Evolutionary conservation across 2,113 vertebrate species (phyloP).

Genomic region (Tamias sibiricus): DNA sequence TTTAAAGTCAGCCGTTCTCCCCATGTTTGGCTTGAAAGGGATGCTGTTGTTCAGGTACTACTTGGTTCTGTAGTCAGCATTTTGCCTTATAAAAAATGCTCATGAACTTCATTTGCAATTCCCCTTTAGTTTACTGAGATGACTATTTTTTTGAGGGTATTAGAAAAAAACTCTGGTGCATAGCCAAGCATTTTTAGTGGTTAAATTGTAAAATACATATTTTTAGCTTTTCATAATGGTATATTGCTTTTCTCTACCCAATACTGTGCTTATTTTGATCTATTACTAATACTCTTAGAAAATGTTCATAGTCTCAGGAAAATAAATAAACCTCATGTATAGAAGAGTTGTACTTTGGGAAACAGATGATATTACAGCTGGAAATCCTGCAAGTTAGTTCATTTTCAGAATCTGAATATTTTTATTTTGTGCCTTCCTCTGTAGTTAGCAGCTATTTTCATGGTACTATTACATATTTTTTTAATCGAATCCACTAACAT

Average conservation of each 20-base stretch:
- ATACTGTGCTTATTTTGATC: not conserved
- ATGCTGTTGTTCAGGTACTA: not conserved
- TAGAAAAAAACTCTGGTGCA: not conserved
- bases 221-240: slow-evolving; percentile 8
- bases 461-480: not conserved
- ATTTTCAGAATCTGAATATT: slow-evolving; percentile 5
- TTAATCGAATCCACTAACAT: not conserved
- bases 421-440: not conserved
- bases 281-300: slow-evolving; percentile 43
- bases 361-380: not conserved
- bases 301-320: slow-evolving; percentile 41
- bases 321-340: not conserved
- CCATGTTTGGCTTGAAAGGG: not conserved
- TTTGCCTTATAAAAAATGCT: slow-evolving; percentile 12
- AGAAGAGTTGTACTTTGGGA: slow-evolving; percentile 7
- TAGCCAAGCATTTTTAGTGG: not conserved
- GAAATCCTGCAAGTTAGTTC: not conserved
- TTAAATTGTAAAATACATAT: slow-evolving; percentile 13
- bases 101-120: not conserved
- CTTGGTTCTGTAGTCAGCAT: not conserved
- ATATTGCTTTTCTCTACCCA: not conserved
- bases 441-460: not conserved
- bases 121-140: not conserved
- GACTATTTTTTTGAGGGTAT: not conserved
- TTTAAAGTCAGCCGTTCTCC: not conserved